Evolutionary conservation across 2,888 invertebrate species (phyloP).

Genomic region (Sarcophaga rosellei): DNA sequence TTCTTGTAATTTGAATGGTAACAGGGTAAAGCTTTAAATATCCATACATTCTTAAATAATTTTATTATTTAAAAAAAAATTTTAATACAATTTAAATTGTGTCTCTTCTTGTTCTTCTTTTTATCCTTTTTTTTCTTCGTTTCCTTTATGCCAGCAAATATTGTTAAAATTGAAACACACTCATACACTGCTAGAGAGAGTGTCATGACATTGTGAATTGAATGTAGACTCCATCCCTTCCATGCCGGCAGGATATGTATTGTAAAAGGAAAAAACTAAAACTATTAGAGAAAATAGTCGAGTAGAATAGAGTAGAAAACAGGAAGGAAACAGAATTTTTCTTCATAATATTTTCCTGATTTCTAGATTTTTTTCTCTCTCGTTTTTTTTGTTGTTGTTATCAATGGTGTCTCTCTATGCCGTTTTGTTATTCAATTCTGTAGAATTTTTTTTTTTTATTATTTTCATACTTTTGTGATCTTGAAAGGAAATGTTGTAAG

Average conservation of each 20-base stretch:
- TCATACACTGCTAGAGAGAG: not conserved
- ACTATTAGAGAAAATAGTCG: not conserved
- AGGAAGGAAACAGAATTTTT: constrained; percentile 51
- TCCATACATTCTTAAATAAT: too few species aligned
- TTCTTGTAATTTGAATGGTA: too few species aligned
- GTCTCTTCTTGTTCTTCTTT: not conserved
- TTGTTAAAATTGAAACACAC: not conserved
- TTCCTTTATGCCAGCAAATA: not conserved
- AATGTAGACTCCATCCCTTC: not conserved
- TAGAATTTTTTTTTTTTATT: not conserved
- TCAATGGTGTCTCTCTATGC: not conserved
- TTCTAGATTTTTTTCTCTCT: not conserved
- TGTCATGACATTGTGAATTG: not conserved
- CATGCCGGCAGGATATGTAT: constrained; percentile 23
- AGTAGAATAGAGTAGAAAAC: constrained; percentile 16
- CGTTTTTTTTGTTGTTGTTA: not conserved
- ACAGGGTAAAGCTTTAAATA: too few species aligned
- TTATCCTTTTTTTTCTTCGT: not conserved
- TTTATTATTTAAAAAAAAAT: not conserved
- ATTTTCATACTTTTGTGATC: constrained; percentile 24
- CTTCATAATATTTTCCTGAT: constrained; percentile 58
- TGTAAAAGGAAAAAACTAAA: not conserved
- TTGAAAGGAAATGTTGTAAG: constrained; percentile 57
- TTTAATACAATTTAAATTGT: not conserved
- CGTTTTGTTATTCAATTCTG: constrained; percentile 1